phyloP scores from a whole-genome alignment of 2,113 vertebrate genomes.

The Ornithorhynchus anatinus region DNA sequence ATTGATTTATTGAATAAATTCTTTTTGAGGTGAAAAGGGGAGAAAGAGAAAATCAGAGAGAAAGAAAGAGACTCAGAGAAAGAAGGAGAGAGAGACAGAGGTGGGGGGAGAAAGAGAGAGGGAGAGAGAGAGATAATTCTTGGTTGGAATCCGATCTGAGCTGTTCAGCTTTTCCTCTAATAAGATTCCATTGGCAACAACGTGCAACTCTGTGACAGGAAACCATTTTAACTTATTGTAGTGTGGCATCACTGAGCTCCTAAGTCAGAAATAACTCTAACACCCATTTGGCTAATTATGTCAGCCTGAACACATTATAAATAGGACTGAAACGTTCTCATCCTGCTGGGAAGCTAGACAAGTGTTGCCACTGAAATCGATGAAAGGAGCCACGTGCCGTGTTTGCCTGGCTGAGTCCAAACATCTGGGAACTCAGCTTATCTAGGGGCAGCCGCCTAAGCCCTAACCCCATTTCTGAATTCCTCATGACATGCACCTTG shows the following conservation, averaged over 20 bases:
- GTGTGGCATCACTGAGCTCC: neutral
- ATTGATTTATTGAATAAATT: too few relatives aligned
- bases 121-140: conserved; percentile 12
- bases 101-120: too few relatives aligned
- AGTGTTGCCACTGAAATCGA: neutral
- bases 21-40: too few relatives aligned
- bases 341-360: neutral
- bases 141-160: neutral
- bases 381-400: neutral
- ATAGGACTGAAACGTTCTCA: conserved; percentile 1
- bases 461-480: conserved; percentile 13
- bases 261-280: conserved; percentile 48
- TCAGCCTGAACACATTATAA: neutral
- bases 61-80: neutral
- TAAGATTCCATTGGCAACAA: conserved; percentile 7
- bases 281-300: conserved; percentile 18
- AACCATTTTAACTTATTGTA: conserved; percentile 4
- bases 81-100: too few relatives aligned
- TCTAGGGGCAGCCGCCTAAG: neutral
- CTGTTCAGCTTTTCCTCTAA: conserved; percentile 38
- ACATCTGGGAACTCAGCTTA: neutral
- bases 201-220: conserved; percentile 11
- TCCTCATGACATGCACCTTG: neutral
- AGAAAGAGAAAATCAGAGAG: neutral
- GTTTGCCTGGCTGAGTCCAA: neutral